These are phyloP conservation scores for Ctenomys sociabilis DNA, from an alignment of 2,113 vertebrate species.

Conservation along the genomic window DNA sequence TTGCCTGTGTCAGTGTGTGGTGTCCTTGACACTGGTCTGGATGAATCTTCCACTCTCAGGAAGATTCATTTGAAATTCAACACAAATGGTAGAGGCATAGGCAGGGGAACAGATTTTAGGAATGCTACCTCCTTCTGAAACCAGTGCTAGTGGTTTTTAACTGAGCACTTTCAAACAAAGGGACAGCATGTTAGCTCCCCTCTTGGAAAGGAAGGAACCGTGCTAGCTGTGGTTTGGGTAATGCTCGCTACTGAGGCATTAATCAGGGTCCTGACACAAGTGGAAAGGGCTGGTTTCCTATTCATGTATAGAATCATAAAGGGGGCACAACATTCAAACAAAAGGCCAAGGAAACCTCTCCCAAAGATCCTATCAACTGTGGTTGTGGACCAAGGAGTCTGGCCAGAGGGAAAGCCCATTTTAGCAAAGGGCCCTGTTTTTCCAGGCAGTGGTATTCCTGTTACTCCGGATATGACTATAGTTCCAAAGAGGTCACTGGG, in stretches of 20 bases:
- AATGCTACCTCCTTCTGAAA: constrained; percentile 36
- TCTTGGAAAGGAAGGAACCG: constrained; percentile 79
- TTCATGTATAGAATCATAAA: constrained; percentile 81
- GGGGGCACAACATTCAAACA: constrained; percentile 77
- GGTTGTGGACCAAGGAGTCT: constrained; percentile 76
- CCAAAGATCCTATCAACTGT: constrained; percentile 80
- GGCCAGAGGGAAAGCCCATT: constrained; percentile 80
- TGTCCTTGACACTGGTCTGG: neutral
- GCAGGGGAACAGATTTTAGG: constrained; percentile 20
- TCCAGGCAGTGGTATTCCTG: constrained; percentile 79
- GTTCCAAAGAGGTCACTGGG: constrained; percentile 77
- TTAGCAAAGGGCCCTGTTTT: constrained; percentile 80
- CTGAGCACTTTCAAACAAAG: constrained; percentile 71
- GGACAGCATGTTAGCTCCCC: constrained; percentile 70
- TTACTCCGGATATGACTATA: constrained; percentile 78
- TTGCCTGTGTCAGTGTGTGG: neutral
- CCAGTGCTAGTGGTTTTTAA: constrained; percentile 64
- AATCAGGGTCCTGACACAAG: constrained; percentile 78
- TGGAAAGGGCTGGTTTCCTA: constrained; percentile 80
- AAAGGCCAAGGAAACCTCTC: constrained; percentile 83
- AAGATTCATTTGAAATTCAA: constrained; percentile 51
- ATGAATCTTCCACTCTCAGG: neutral
- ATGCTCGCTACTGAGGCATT: constrained; percentile 75
- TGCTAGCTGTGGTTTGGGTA: constrained; percentile 64
- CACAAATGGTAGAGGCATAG: neutral